Percentiles rank a stretch among this genome's conserved stretches.
Evolutionary conservation across 2,113 vertebrate species (phyloP).

Genomic region (Cynocephalus volans): DNA sequence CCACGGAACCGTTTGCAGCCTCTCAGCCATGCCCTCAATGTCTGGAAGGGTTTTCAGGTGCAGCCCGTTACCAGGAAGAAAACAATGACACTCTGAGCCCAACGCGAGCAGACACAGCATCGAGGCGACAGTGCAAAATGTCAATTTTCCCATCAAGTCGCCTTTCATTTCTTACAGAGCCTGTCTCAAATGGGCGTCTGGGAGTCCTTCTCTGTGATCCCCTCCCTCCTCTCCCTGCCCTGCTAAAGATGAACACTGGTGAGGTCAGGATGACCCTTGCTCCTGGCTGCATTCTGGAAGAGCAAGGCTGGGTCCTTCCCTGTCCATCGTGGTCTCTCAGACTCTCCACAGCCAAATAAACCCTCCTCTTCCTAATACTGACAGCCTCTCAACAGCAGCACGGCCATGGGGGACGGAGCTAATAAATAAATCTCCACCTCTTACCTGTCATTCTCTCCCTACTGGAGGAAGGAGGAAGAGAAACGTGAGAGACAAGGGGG

Average conservation of each 20-base stretch:
- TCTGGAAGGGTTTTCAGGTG: slow-evolving; percentile 78
- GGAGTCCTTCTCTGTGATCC: background rate
- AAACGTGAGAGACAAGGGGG: background rate
- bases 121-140: slow-evolving; percentile 52
- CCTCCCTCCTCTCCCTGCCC: background rate
- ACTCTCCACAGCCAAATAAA: background rate
- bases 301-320: background rate
- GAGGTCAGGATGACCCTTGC: background rate
- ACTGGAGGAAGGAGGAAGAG: background rate
- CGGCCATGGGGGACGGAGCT: background rate
- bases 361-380: background rate
- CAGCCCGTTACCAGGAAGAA: slow-evolving; percentile 22
- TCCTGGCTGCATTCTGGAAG: background rate
- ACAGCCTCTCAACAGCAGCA: background rate
- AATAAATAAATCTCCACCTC: background rate
- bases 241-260: background rate
- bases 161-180: background rate
- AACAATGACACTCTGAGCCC: slow-evolving; percentile 34
- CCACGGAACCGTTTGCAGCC: slow-evolving; percentile 59
- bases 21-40: slow-evolving; percentile 36
- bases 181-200: background rate
- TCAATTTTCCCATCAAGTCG: background rate
- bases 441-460: background rate
- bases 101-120: background rate
- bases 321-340: background rate